These are phyloP conservation scores for Lithophane leautieri DNA, from an alignment of 2,888 invertebrate species.

Conservation along the genomic window DNA sequence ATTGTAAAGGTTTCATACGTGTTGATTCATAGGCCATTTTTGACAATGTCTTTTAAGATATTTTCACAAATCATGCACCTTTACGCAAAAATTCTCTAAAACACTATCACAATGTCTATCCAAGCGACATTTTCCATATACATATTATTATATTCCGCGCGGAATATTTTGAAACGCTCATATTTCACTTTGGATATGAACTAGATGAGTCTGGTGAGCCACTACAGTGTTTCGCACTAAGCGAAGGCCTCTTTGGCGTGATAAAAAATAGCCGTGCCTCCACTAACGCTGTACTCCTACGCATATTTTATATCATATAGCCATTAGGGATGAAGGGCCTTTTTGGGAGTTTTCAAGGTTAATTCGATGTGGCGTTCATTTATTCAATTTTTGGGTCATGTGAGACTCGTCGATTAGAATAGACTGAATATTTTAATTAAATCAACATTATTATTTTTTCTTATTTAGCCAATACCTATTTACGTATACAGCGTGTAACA, in stretches of 20 bases:
- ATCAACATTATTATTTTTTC: background rate
- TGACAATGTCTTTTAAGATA: no score
- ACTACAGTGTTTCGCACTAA: constrained; percentile 74
- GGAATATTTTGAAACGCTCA: constrained; percentile 69
- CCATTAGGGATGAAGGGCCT: constrained; percentile 38
- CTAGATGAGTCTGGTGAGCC: constrained; percentile 69
- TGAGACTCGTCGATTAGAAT: background rate
- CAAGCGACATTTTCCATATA: constrained; percentile 53
- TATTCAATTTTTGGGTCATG: constrained; percentile 33
- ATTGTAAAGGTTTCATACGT: no score
- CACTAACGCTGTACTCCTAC: constrained; percentile 54
- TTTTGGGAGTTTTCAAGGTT: constrained; percentile 52
- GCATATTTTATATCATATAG: constrained; percentile 56
- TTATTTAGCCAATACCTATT: background rate
- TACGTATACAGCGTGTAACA: no score
- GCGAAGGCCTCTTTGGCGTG: constrained; percentile 58
- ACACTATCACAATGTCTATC: background rate
- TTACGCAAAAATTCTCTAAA: background rate
- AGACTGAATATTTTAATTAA: background rate
- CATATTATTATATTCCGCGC: constrained; percentile 60
- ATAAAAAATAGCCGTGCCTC: constrained; percentile 69
- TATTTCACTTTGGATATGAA: constrained; percentile 72
- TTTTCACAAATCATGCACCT: background rate
- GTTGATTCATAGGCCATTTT: no score
- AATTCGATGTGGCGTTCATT: constrained; percentile 32